Base-by-base conservation (phyloP, 30 jellyfish, hydroid and myxozoan genomes). In the Chironex yamaguchii region DNA sequence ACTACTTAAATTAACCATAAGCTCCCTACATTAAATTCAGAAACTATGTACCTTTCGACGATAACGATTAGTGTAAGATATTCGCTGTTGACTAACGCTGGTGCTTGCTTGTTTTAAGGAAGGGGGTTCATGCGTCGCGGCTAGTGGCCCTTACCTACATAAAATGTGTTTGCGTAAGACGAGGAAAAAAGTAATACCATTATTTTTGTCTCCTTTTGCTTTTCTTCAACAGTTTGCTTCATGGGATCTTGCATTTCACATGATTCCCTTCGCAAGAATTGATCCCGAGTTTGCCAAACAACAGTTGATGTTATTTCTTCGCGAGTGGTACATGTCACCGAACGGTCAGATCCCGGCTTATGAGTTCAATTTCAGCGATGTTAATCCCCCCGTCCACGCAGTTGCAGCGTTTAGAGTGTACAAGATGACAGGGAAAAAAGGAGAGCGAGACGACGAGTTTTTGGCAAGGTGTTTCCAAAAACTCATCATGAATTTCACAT, bases 311-410 rank as follows among this genome's bases (percentile, higher is more conserved):
- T 70, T 91, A 34, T 68, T 91, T 23, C 79, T 91, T 11, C 72
- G 98, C 14, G 98, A 91, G 29, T 91, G 98, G 98, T 91, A 85
- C 85, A 91, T 91, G 98, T 88, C 98, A 52, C 98, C 98, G 24
- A 91, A 78, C 51, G 98, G 98, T 1, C 98, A 91, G 66, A 84
- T 91, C 14, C 98, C 98, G 4, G 98, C 98, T 32, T 91, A 91
- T 34, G 98, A 91, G 84, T 91, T 91, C 88, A 85, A 91, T 50
- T 91, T 91, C 79, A 52, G 90, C 71, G 98, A 91, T 48, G 98
- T 91, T 51, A 91, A 91, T 76, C 98, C 98, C 26, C 98, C 98
- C 6, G 98, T 91, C 12, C 98, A 91, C 51, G 95, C 92, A 20
- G 49, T 85, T 29, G 98, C 98, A 33, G 98, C 94, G 54, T 54